A percentile compares a stretch with the other conserved stretches of the same genome.
phyloP scores from a whole-genome alignment of 1,140 invertebrate species.

The Dendroctonus ponderosae region DNA sequence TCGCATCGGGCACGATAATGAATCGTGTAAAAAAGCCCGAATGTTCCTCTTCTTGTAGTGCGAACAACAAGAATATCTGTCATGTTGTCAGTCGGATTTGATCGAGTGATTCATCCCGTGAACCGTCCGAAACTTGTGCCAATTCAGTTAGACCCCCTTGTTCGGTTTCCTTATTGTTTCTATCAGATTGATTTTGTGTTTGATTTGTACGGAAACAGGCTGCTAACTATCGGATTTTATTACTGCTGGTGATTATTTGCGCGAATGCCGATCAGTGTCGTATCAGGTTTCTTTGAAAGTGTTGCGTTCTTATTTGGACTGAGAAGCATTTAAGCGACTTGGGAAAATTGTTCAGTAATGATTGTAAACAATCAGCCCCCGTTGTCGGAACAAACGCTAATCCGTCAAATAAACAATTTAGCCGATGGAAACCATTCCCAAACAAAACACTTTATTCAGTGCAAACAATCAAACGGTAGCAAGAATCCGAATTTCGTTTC shows the following conservation, averaged over 20 bases:
- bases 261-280: no score
- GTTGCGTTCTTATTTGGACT: no score
- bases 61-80: slow-evolving; percentile 26
- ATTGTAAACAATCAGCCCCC: no score
- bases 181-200: slow-evolving; percentile 33
- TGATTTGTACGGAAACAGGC: slow-evolving; percentile 31
- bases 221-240: slow-evolving; percentile 34
- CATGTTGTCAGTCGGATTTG: slow-evolving; percentile 44
- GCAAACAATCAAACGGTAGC: slow-evolving; percentile 15
- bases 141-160: slow-evolving; percentile 27
- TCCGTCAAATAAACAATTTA: slow-evolving; percentile 4
- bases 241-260: slow-evolving; percentile 20
- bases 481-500: slow-evolving; percentile 31
- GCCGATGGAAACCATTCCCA: slow-evolving; percentile 4
- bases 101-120: slow-evolving; percentile 48
- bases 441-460: slow-evolving; percentile 32
- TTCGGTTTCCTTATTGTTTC: slow-evolving; percentile 32
- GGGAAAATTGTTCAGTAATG: no score
- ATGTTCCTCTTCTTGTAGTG: neutral
- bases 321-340: no score
- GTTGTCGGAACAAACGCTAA: no score
- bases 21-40: no score
- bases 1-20: no score
- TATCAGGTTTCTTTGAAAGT: no score
- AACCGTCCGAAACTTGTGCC: slow-evolving; percentile 17